A percentile compares a stretch with the other conserved stretches of the same genome.
phyloP scores from a whole-genome alignment of 2,113 vertebrate genomes.

The Pelecanoides urinatrix region DNA sequence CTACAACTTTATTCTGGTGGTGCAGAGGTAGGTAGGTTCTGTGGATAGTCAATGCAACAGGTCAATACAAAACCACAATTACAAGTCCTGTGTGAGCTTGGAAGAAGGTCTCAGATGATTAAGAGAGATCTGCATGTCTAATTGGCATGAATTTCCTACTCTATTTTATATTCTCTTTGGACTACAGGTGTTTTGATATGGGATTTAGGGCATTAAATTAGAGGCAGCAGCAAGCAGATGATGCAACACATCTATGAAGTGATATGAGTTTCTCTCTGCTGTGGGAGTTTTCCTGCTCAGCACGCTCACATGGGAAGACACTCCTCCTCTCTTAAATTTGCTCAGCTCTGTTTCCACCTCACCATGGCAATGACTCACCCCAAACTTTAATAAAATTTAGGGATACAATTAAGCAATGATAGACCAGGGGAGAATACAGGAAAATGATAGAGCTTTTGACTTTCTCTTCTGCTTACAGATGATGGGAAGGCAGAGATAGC shows the following conservation, averaged over 20 bases:
- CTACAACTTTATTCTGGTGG: not conserved
- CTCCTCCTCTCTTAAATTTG: not conserved
- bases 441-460: constrained; percentile 30
- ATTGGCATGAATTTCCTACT: not conserved
- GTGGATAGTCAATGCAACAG: not conserved
- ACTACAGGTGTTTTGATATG: constrained; percentile 18
- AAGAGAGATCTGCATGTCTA: constrained; percentile 5
- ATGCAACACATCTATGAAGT: not conserved
- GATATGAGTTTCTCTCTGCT: not conserved
- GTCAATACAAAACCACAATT: not conserved
- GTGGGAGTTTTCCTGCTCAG: constrained; percentile 4
- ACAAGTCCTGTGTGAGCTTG: not conserved
- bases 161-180: not conserved
- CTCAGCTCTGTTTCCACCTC: not conserved
- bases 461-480: not conserved
- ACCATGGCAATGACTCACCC: not conserved
- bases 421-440: not conserved
- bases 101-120: not conserved
- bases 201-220: constrained; percentile 31
- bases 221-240: constrained; percentile 13
- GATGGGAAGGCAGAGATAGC: not conserved
- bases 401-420: constrained; percentile 49
- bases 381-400: constrained; percentile 30
- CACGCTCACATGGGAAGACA: not conserved
- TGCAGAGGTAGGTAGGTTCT: not conserved